These are phyloP conservation scores for Ptychadena robeensis DNA, from an alignment of 2,797 vertebrate species.

Conservation along the genomic window DNA sequence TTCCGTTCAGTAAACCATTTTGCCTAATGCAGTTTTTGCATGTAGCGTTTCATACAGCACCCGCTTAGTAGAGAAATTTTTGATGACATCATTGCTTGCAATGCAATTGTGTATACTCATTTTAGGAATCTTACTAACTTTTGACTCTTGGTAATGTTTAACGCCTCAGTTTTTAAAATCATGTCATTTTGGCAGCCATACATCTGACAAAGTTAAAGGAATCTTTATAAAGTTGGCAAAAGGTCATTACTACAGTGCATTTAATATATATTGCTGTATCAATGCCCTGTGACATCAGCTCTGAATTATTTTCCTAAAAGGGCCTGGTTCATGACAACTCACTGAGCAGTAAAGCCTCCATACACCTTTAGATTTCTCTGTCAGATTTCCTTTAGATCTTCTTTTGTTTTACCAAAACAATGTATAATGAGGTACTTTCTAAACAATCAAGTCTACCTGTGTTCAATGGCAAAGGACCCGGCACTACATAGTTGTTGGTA, in stretches of 20 bases:
- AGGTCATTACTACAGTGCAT: not conserved
- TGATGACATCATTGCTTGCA: not conserved
- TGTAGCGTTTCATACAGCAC: not conserved
- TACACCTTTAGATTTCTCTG: too few relatives aligned
- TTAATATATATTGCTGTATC: not conserved
- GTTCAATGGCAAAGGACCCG: too few relatives aligned
- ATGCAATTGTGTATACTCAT: not conserved
- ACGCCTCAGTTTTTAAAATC: too few relatives aligned
- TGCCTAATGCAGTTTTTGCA: not conserved
- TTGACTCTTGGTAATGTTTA: too few relatives aligned
- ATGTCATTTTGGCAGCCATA: not conserved
- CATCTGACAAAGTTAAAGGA: not conserved
- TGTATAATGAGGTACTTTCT: too few relatives aligned
- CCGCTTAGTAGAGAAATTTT: not conserved
- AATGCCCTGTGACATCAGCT: not conserved
- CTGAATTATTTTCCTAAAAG: too few relatives aligned
- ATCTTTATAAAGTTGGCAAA: not conserved
- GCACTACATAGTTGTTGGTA: too few relatives aligned
- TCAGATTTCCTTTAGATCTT: too few relatives aligned
- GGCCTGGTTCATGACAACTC: not conserved
- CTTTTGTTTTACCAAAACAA: too few relatives aligned
- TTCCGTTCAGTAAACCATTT: not conserved
- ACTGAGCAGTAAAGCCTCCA: not conserved
- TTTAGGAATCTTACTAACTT: not conserved
- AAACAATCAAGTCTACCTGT: too few relatives aligned